Conservation (phyloP, 53 echinoderm and acorn worm genomes). For the Actinopyga echinites region DNA sequence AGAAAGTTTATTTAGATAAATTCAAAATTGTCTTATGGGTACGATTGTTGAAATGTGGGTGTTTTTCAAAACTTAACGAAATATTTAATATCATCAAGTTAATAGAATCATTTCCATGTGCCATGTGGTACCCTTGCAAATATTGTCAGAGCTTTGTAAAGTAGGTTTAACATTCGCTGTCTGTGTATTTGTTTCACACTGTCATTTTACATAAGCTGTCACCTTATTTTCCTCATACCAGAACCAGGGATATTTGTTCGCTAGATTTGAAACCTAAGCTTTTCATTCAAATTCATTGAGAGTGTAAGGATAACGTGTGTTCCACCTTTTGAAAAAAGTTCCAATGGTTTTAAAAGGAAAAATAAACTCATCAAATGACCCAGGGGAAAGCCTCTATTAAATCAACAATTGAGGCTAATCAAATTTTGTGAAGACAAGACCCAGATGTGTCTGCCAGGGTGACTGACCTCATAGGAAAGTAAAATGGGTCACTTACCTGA, state of each 20-base stretch:
- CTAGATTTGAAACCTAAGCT: slow-evolving; percentile 17
- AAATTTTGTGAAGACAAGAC: slow-evolving; percentile 24
- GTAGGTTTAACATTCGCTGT: too few relatives aligned
- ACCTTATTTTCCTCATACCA: not conserved
- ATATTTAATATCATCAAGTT: too few relatives aligned
- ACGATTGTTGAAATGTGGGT: too few relatives aligned
- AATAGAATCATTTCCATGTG: too few relatives aligned
- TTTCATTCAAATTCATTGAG: not conserved
- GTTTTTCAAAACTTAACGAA: too few relatives aligned
- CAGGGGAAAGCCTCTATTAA: slow-evolving; percentile 31
- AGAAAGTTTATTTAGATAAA: too few relatives aligned
- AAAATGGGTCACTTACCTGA: too few relatives aligned
- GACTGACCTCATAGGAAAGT: slow-evolving; percentile 10
- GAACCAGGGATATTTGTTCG: not conserved
- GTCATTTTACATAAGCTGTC: slow-evolving; percentile 8
- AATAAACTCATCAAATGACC: slow-evolving; percentile 22
- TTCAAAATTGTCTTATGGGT: too few relatives aligned
- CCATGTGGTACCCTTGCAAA: too few relatives aligned
- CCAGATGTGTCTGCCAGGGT: slow-evolving; percentile 35
- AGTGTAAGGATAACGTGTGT: slow-evolving; percentile 26
- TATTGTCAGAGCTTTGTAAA: too few relatives aligned
- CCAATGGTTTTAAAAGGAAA: slow-evolving; percentile 4
- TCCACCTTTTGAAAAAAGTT: not conserved
- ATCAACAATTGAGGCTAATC: slow-evolving; percentile 44
- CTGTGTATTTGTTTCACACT: too few relatives aligned